Evolutionary conservation across 2,797 vertebrate species (phyloP), one percentile per base, ranked within the genome.

Genomic region (Lithobates pipiens): DNA sequence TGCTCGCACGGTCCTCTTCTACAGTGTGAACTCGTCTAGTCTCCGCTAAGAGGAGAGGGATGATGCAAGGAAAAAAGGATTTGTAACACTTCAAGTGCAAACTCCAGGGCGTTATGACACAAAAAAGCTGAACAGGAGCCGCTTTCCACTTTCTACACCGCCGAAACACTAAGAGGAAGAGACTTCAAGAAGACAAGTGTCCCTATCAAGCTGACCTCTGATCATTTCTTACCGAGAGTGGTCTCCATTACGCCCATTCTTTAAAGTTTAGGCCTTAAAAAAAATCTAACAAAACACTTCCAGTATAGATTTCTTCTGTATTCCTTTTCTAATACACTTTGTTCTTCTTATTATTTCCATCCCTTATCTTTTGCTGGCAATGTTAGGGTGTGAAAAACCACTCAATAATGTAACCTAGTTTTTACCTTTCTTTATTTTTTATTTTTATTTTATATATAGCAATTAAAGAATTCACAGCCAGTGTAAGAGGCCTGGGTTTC

Each of bases 391-490:
- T 18, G 29, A 70, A n/a, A 50, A 63, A 65, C 2, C 39, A 83
- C 21, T 3, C 21, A 6, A 50, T 46, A 77, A 36, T 86, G 21
- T 82, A 72, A 77, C 44, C 54, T 9, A 21, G 1, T 13, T 61
- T 61, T 81, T 85, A 25, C 16, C 57, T 57, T 76, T 67, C 76
- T 70, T 65, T 46, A n/a, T n/a, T n/a, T n/a, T n/a, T n/a, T n/a
- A n/a, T n/a, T n/a, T n/a, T n/a, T n/a, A n/a, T 16, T 61, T 44
- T 76, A 57, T 63, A 3, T 80, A 29, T 57, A 75, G 70, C 18
- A 42, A 86, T 81, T 82, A 78, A 82, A 83, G 50, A 57, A 72
- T 82, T 86, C 29, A 21, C 32, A 86, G 76, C 77, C 80, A 79
- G 57, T 69, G 32, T 78, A 25, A n/a, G 61, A 25, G 57, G n/a